A percentile compares a stretch with the other conserved stretches of the same genome.
phyloP scores from a whole-genome alignment of 2,797 vertebrate species.

The Microctenopoma steveboyesi region DNA sequence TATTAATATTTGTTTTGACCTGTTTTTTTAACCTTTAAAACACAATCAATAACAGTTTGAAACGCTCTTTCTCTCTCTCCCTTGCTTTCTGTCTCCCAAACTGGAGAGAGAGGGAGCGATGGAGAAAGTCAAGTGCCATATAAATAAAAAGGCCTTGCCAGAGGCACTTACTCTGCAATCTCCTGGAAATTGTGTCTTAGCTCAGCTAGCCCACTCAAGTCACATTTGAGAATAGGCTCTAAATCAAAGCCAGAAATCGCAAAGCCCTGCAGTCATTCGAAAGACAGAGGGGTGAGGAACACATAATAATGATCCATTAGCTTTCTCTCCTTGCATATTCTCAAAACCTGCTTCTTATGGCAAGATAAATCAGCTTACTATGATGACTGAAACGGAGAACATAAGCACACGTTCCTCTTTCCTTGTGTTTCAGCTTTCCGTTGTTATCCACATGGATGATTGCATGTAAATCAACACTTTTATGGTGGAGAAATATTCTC shows the following conservation, averaged over 20 bases:
- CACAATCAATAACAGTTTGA: conserved; percentile 41
- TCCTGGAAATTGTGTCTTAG: conserved; percentile 71
- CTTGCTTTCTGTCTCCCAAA: conserved; percentile 26
- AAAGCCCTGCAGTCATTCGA: conserved; percentile 60
- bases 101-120: conserved; percentile 28
- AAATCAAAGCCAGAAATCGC: conserved; percentile 71
- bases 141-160: conserved; percentile 71
- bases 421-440: conserved; percentile 29
- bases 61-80: conserved; percentile 10
- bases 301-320: conserved; percentile 72
- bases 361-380: conserved; percentile 60
- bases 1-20: conserved; percentile 33
- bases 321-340: conserved; percentile 67
- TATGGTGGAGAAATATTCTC: conserved; percentile 51
- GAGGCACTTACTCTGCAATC: conserved; percentile 76
- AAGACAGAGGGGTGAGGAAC: conserved; percentile 59
- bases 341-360: conserved; percentile 57
- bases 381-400: conserved; percentile 60
- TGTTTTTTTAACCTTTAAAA: conserved; percentile 36
- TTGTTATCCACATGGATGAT: conserved; percentile 52
- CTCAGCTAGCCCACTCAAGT: conserved; percentile 71
- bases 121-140: conserved; percentile 69
- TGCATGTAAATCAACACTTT: conserved; percentile 64
- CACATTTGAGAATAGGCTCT: conserved; percentile 64
- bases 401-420: conserved; percentile 29